Conservation (phyloP, 1,140 invertebrate species). For the Acromyrmex heyeri region DNA sequence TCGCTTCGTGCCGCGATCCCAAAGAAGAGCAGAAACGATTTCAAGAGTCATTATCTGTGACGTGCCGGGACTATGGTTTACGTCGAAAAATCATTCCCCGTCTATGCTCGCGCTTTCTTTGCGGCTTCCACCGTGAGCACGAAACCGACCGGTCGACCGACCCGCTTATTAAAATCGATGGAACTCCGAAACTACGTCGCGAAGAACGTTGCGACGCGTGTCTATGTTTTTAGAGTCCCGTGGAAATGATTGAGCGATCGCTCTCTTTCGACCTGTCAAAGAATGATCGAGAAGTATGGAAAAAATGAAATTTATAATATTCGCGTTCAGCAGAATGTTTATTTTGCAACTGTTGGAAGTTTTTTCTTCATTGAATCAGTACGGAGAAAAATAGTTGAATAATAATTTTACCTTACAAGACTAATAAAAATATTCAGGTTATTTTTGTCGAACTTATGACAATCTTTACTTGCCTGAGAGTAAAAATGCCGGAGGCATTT, state of each 20-base stretch:
- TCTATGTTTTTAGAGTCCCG: slow-evolving; percentile 15
- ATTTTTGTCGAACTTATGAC: too few species aligned
- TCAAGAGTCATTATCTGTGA: slow-evolving; percentile 68
- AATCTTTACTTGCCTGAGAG: too few species aligned
- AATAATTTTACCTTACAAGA: too few species aligned
- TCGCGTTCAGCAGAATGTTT: too few species aligned
- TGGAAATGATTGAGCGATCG: slow-evolving; percentile 1
- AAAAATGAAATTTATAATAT: not conserved
- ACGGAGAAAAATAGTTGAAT: too few species aligned
- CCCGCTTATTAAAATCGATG: slow-evolving; percentile 66
- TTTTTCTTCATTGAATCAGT: too few species aligned
- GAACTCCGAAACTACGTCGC: slow-evolving; percentile 19
- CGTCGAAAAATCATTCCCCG: slow-evolving; percentile 61
- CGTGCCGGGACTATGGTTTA: slow-evolving; percentile 71
- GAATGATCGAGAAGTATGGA: not conserved
- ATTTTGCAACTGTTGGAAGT: too few species aligned
- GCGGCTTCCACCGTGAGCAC: slow-evolving; percentile 56
- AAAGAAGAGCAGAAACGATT: slow-evolving; percentile 62
- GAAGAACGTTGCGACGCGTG: slow-evolving; percentile 62
- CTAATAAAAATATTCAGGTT: too few species aligned
- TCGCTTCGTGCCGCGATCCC: not conserved
- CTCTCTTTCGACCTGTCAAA: not conserved
- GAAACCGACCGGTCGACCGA: slow-evolving; percentile 16
- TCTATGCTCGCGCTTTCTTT: slow-evolving; percentile 57
- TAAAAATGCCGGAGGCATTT: too few species aligned